These are phyloP conservation scores for Rhopalosiphum nymphaeae DNA, from an alignment of 2,888 invertebrate genomes.

Conservation along the genomic window DNA sequence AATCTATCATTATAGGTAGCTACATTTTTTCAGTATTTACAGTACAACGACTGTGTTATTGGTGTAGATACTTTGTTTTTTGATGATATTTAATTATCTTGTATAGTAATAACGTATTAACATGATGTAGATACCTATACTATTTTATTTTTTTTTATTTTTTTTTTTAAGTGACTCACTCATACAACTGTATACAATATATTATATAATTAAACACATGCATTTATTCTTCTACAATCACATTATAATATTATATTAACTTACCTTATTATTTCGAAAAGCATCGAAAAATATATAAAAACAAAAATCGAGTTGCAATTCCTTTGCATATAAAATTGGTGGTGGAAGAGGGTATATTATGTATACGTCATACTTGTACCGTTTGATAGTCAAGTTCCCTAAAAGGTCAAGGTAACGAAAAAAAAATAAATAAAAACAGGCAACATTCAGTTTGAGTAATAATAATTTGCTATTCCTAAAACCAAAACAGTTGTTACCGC, in stretches of 20 bases:
- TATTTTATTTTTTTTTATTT: not conserved
- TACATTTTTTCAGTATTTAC: not conserved
- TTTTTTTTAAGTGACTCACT: not conserved
- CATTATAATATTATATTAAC: not conserved
- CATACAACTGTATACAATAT: not conserved
- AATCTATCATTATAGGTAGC: not conserved
- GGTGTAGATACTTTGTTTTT: too few relatives aligned
- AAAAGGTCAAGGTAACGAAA: not conserved
- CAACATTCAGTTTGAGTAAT: not conserved
- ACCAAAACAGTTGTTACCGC: not conserved
- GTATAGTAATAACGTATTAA: not conserved
- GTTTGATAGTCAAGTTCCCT: not conserved
- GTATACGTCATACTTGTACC: not conserved
- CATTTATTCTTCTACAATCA: not conserved
- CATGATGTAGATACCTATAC: not conserved
- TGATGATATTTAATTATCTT: not conserved
- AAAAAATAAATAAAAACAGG: not conserved
- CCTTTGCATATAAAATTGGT: not conserved
- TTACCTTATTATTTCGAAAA: not conserved
- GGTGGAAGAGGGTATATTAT: not conserved
- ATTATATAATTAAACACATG: not conserved
- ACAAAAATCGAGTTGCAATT: not conserved
- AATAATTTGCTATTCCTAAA: not conserved
- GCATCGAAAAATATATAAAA: not conserved
- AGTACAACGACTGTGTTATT: not conserved